Conservation (phyloP, 2,797 vertebrate species). For the Pampus argenteus region DNA sequence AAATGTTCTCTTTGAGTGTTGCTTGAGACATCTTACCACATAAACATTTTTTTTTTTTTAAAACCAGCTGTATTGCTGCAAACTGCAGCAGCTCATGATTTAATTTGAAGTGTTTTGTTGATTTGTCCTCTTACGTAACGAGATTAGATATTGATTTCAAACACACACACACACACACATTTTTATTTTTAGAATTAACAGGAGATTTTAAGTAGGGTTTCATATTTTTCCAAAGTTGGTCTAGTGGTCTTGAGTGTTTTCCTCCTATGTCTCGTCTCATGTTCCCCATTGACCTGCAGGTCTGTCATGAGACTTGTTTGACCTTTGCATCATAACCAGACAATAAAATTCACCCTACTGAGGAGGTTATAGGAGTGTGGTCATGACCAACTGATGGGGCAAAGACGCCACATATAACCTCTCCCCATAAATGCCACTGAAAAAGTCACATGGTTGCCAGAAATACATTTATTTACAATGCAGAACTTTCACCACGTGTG, state of each 20-base stretch:
- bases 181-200: neutral
- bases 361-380: constrained; percentile 24
- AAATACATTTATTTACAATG: constrained; percentile 57
- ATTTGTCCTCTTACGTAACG: constrained; percentile 9
- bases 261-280: neutral
- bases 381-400: constrained; percentile 29
- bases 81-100: constrained; percentile 26
- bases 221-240: neutral
- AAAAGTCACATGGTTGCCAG: constrained; percentile 44
- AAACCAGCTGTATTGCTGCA: no score
- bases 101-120: constrained; percentile 27
- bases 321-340: constrained; percentile 52
- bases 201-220: neutral
- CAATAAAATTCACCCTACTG: constrained; percentile 31
- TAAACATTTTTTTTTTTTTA: no score
- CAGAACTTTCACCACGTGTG: constrained; percentile 13
- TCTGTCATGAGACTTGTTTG: constrained; percentile 35
- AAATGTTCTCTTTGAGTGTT: constrained; percentile 44
- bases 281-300: constrained; percentile 10
- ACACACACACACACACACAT: neutral
- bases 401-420: constrained; percentile 42
- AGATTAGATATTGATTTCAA: neutral
- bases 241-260: constrained; percentile 2
- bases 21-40: constrained; percentile 7
- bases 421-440: constrained; percentile 37